Evolutionary conservation across 1,140 invertebrate genomes (phyloP).

Genomic region (Hestina assimilis): DNA sequence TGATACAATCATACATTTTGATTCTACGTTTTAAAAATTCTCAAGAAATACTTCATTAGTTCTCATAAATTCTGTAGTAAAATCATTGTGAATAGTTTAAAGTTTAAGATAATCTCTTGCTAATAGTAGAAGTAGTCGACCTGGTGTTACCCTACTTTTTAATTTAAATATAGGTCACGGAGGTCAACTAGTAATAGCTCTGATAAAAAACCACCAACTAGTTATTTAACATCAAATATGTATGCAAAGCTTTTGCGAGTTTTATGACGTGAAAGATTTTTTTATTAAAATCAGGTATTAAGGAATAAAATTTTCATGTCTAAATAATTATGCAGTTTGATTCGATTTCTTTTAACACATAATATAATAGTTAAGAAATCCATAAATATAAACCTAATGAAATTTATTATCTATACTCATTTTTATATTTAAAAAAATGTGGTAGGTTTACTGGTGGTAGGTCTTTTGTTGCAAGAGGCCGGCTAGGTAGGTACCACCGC

Average conservation of each 20-base stretch:
- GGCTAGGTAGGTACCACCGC: no score
- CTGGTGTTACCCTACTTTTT: slow-evolving; percentile 18
- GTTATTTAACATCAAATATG: slow-evolving; percentile 14
- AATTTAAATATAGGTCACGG: slow-evolving; percentile 15
- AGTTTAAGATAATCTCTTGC: background rate
- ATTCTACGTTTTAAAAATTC: no score
- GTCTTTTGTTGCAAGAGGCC: no score
- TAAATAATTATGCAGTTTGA: no score
- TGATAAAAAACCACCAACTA: slow-evolving; percentile 3
- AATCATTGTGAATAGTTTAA: background rate
- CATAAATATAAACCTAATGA: no score
- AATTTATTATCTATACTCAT: no score
- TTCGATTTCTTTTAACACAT: background rate
- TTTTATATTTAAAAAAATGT: no score
- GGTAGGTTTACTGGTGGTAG: no score
- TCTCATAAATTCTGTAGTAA: background rate
- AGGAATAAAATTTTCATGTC: background rate
- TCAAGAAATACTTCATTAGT: background rate
- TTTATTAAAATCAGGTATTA: background rate
- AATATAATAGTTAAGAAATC: no score
- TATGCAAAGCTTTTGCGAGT: slow-evolving; percentile 8
- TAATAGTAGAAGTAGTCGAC: slow-evolving; percentile 12
- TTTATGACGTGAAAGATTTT: slow-evolving; percentile 1
- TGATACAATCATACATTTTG: no score
- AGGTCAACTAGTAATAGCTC: slow-evolving; percentile 8